A percentile compares a stretch with the other conserved stretches of the same genome.
Evolutionary conservation across 1,140 invertebrate species (phyloP).

Genomic region (Centruroides vittatus): DNA sequence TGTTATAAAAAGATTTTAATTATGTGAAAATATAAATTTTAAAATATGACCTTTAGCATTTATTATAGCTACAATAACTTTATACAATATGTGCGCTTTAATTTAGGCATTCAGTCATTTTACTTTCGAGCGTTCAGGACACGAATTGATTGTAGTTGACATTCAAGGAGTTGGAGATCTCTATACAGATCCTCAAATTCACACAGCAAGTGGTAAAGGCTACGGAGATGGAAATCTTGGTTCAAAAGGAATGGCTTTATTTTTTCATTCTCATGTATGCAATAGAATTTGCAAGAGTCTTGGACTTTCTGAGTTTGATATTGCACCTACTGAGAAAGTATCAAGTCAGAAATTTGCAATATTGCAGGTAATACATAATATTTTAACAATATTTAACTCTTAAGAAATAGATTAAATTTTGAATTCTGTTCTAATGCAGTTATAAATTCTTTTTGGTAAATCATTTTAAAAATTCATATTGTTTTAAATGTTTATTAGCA

Average conservation of each 20-base stretch:
- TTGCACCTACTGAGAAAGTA: slow-evolving; percentile 29
- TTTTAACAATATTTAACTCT: too few relatives aligned
- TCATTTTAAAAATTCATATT: too few relatives aligned
- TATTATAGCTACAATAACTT: not conserved
- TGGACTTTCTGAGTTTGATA: slow-evolving; percentile 38
- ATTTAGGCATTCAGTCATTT: slow-evolving; percentile 43
- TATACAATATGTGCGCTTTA: not conserved
- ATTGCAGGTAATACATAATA: slow-evolving; percentile 3
- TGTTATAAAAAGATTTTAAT: not conserved
- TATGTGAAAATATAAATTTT: too few relatives aligned
- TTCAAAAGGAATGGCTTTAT: slow-evolving; percentile 43
- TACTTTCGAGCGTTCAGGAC: slow-evolving; percentile 44
- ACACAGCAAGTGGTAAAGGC: slow-evolving; percentile 35
- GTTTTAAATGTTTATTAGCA: too few relatives aligned
- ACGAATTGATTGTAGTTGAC: slow-evolving; percentile 45
- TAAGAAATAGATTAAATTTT: too few relatives aligned
- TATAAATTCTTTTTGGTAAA: too few relatives aligned
- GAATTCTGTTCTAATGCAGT: too few relatives aligned
- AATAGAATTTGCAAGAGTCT: slow-evolving; percentile 40
- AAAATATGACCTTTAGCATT: too few relatives aligned
- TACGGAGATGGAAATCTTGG: slow-evolving; percentile 45
- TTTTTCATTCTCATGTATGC: slow-evolving; percentile 43
- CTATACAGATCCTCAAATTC: slow-evolving; percentile 47
- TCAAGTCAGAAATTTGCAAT: slow-evolving; percentile 4
- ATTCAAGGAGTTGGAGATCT: slow-evolving; percentile 47